Evolutionary conservation across 2,113 vertebrate species (phyloP).

Genomic region (Athene cunicularia): DNA sequence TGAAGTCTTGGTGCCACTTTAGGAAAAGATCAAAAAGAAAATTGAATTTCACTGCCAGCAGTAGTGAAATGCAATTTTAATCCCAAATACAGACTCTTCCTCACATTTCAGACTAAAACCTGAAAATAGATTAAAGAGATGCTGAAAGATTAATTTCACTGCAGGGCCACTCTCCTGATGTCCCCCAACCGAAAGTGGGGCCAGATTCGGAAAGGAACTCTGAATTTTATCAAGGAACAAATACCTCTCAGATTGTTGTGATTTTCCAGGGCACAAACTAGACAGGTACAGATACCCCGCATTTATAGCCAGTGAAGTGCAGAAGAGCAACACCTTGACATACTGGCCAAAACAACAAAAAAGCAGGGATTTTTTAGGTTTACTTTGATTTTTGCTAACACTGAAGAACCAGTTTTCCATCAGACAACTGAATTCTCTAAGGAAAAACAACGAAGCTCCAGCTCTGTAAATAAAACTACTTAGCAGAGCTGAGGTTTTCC

Average conservation of each 20-base stretch:
- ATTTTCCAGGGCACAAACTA: background rate
- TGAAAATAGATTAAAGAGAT: background rate
- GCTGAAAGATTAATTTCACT: background rate
- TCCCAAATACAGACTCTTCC: background rate
- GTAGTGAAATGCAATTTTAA: background rate
- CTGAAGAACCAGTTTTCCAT: background rate
- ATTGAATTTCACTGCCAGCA: background rate
- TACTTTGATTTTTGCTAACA: background rate
- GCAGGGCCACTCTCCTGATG: background rate
- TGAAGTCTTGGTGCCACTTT: background rate
- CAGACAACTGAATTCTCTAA: background rate
- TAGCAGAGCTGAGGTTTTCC: background rate
- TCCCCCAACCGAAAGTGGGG: background rate
- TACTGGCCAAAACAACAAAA: background rate
- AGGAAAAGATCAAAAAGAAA: background rate
- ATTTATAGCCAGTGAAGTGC: background rate
- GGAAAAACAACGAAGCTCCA: background rate
- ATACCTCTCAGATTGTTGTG: background rate
- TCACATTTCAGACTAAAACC: background rate
- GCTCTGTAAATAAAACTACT: background rate
- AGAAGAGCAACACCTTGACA: background rate
- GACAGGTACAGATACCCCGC: background rate
- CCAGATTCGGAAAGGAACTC: background rate
- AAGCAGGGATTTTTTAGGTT: background rate
- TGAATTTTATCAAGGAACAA: background rate